Evolutionary conservation across 2,797 vertebrate genomes (phyloP), one percentile per base, ranked within the genome.

Genomic region (Rousettus madagascariensis): DNA sequence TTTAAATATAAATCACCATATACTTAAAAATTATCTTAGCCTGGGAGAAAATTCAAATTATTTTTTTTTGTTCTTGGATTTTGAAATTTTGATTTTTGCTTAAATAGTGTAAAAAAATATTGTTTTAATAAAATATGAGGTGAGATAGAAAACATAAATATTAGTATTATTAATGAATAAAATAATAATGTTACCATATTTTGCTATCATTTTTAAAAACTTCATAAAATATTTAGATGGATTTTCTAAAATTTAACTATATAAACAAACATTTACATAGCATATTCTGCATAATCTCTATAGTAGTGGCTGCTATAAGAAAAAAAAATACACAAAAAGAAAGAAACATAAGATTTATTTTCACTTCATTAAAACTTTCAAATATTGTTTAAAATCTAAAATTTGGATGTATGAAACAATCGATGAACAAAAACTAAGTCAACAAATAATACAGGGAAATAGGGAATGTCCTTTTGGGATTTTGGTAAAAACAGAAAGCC

Each of bases 1-100:
- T 91, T 96, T 89, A 89, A 86, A 80, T 79, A 90, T 83, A 95
- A 95, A 96, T 95, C 46, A 69, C 41, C 22, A 46, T 80, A 30
- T 90, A 63, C 8, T 93, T 92, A 94, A 69, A 33, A 68, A 72
- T 82, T 90, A 86, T 2, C 38, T 6, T 63, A 61, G 59, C 38
- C 55, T 80, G 10, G 30, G 26, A 91, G n/a, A 30, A 90, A 79
- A 63, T 85, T 75, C 7, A 91, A 11, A 79, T 77, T 69, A n/a
- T 36, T 36, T 68, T 38, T 38, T 6, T 16, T 1, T 79, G 1
- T 93, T 87, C 30, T 55, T 96, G 10, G 2, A 53, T 6, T 2
- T 43, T 83, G 22, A 92, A 85, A 93, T 66, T 78, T 91, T 77
- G 0, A 71, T 5, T 94, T 83, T 90, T 87, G 3, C n/a, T 87